These are phyloP conservation scores for Alosa sapidissima DNA, from an alignment of 2,797 vertebrate genomes.

Conservation along the genomic window DNA sequence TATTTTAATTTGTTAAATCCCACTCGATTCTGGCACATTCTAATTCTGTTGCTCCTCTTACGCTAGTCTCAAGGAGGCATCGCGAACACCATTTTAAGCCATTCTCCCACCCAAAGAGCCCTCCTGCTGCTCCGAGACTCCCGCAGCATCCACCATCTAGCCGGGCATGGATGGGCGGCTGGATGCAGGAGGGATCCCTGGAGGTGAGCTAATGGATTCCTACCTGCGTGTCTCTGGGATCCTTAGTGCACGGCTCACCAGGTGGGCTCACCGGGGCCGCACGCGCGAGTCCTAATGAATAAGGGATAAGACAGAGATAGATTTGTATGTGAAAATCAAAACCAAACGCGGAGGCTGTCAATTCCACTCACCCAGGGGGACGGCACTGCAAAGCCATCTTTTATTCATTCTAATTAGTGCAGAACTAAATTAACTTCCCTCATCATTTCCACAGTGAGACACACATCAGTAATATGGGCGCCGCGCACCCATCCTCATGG, in stretches of 20 bases:
- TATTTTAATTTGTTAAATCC: neutral
- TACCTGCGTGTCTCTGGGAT: neutral
- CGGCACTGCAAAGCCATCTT: slow-evolving; percentile 58
- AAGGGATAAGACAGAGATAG: slow-evolving; percentile 23
- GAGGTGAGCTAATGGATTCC: neutral
- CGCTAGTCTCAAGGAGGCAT: neutral
- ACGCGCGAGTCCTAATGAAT: neutral
- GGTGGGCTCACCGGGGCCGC: neutral
- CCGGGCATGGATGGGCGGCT: neutral
- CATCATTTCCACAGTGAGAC: slow-evolving; percentile 61
- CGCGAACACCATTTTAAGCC: neutral
- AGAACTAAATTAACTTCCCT: slow-evolving; percentile 68
- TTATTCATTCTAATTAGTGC: slow-evolving; percentile 73
- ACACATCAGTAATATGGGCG: slow-evolving; percentile 58
- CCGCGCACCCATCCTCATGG: slow-evolving; percentile 11
- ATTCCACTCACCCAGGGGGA: slow-evolving; percentile 61
- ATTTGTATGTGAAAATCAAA: slow-evolving; percentile 19
- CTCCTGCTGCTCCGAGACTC: neutral
- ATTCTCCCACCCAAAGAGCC: slow-evolving; percentile 1
- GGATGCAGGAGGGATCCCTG: neutral
- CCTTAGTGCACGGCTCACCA: neutral
- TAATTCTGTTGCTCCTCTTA: neutral
- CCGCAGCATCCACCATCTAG: neutral
- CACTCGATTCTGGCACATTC: neutral
- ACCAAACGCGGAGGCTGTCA: slow-evolving; percentile 59